Conservation (phyloP, 2,888 invertebrate species). For the Drosophila atripex region DNA sequence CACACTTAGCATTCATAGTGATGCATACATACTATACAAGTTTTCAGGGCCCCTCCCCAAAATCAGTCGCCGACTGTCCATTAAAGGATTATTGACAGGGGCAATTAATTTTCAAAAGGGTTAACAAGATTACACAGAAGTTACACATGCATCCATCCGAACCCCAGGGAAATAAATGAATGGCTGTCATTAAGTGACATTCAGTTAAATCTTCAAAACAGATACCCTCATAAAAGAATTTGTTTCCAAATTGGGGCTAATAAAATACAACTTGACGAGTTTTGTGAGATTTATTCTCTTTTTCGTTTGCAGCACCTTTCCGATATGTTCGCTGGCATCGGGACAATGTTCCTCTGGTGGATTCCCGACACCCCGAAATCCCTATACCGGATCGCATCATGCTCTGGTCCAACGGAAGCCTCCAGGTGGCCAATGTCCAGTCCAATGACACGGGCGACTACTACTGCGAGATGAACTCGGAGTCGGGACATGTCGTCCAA, state of each 20-base stretch:
- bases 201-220: background rate
- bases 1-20: constrained; percentile 18
- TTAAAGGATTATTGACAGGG: constrained; percentile 53
- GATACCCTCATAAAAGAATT: background rate
- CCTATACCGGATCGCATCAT: constrained; percentile 86
- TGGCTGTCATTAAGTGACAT: background rate
- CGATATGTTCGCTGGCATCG: constrained; percentile 90
- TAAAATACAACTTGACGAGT: background rate
- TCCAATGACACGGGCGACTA: constrained; percentile 85
- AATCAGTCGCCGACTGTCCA: constrained; percentile 14
- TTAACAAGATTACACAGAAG: constrained; percentile 24
- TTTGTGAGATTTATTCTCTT: background rate
- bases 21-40: background rate
- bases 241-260: background rate
- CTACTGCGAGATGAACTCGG: constrained; percentile 85
- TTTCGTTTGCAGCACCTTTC: constrained; percentile 84
- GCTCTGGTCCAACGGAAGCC: constrained; percentile 89
- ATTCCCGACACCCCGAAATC: constrained; percentile 85
- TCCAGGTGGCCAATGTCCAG: constrained; percentile 86
- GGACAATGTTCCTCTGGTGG: constrained; percentile 87
- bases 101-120: constrained; percentile 12
- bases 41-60: constrained; percentile 5
- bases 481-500: constrained; percentile 84
- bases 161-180: background rate
- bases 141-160: background rate